Conservation (phyloP, 1,140 invertebrate species). For the Drosophila tristis region DNA sequence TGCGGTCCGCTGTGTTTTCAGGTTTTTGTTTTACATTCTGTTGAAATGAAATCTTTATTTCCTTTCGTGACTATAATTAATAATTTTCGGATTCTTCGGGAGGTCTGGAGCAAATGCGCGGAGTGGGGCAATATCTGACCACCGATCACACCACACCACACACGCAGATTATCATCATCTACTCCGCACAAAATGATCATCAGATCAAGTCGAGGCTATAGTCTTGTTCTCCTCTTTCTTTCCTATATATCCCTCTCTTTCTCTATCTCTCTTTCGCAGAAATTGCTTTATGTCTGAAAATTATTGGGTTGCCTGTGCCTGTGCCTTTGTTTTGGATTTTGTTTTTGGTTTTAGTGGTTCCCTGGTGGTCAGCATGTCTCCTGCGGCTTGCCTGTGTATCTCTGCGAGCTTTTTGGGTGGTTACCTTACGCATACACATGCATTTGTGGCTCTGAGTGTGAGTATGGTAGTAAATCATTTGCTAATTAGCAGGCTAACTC, state of each 20-base stretch:
- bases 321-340: slow-evolving; percentile 37
- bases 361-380: slow-evolving; percentile 78
- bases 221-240: slow-evolving; percentile 4
- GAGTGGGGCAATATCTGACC: slow-evolving; percentile 47
- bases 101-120: slow-evolving; percentile 22
- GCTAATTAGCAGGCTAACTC: slow-evolving; percentile 43
- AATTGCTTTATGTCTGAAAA: slow-evolving; percentile 80
- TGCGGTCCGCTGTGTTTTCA: slow-evolving; percentile 55
- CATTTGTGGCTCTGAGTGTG: neutral
- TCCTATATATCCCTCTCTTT: slow-evolving; percentile 4
- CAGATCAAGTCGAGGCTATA: slow-evolving; percentile 14
- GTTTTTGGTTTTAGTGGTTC: slow-evolving; percentile 52
- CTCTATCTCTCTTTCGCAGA: slow-evolving; percentile 25
- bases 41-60: slow-evolving; percentile 84
- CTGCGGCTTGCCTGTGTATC: slow-evolving; percentile 61
- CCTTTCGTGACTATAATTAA: slow-evolving; percentile 84
- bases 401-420: slow-evolving; percentile 68
- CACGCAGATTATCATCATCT: slow-evolving; percentile 65
- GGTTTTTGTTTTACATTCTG: slow-evolving; percentile 70
- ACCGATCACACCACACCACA: slow-evolving; percentile 75
- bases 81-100: slow-evolving; percentile 61
- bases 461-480: slow-evolving; percentile 57
- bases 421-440: slow-evolving; percentile 18
- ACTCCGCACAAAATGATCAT: slow-evolving; percentile 21
- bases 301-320: slow-evolving; percentile 60